Percentiles rank a stretch among this genome's conserved stretches.
phyloP scores from a whole-genome alignment of 2,113 vertebrate genomes.

The Artemisiospiza belli region DNA sequence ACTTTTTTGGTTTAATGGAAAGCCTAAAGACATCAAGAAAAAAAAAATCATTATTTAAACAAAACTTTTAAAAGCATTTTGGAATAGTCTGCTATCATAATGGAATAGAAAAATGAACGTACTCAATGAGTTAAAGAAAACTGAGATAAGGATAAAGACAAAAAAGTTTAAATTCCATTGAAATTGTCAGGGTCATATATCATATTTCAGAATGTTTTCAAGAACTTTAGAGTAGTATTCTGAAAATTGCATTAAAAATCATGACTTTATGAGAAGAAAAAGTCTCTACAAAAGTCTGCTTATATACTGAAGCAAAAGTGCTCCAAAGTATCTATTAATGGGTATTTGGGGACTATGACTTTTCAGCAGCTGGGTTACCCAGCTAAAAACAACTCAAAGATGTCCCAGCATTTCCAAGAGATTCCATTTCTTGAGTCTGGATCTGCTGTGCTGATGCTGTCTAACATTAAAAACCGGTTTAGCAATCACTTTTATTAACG shows the following conservation, averaged over 20 bases:
- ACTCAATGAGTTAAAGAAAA: background rate
- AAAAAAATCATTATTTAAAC: background rate
- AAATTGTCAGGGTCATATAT: background rate
- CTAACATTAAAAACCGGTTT: background rate
- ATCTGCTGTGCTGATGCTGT: background rate
- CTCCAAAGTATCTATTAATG: background rate
- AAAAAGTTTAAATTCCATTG: background rate
- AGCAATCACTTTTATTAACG: background rate
- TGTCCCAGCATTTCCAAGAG: background rate
- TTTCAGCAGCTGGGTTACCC: background rate
- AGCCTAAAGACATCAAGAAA: background rate
- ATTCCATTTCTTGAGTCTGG: background rate
- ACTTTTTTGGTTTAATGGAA: background rate
- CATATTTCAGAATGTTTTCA: background rate
- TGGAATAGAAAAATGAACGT: background rate
- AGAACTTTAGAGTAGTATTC: background rate
- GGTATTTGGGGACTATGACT: background rate
- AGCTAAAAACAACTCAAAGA: background rate
- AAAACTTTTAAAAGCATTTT: background rate
- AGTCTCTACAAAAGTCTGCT: background rate
- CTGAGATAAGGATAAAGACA: background rate
- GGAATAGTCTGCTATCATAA: background rate
- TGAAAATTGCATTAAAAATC: background rate
- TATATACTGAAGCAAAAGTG: rapidly evolving
- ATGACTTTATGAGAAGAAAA: background rate